A percentile compares a stretch with the other conserved stretches of the same genome.
phyloP scores from a whole-genome alignment of 1,140 invertebrate species.

The Subanguina moxae region DNA sequence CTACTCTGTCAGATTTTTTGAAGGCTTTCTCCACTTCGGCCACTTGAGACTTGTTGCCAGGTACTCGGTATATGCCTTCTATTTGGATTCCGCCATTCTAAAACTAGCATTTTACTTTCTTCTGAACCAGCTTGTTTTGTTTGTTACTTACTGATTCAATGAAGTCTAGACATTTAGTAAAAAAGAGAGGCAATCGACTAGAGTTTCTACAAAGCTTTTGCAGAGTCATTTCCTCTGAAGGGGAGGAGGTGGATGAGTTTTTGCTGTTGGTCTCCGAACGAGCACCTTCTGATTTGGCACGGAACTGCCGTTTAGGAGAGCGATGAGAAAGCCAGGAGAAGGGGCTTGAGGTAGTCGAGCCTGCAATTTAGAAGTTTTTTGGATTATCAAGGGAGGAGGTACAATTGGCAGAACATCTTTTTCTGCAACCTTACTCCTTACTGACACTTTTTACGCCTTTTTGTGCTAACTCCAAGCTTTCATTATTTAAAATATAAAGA shows the following conservation, averaged over 20 bases:
- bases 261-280: slow-evolving; percentile 64
- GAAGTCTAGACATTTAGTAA: slow-evolving; percentile 87
- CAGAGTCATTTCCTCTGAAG: slow-evolving; percentile 63
- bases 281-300: slow-evolving; percentile 67
- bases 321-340: slow-evolving; percentile 53
- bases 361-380: slow-evolving; percentile 9
- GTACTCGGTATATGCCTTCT: slow-evolving; percentile 89
- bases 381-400: too few relatives aligned
- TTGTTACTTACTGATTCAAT: slow-evolving; percentile 71
- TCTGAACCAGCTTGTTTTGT: too few relatives aligned
- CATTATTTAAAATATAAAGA: too few relatives aligned
- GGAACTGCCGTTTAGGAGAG: slow-evolving; percentile 59
- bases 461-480: too few relatives aligned
- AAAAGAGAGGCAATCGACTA: slow-evolving; percentile 77
- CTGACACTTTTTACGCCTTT: too few relatives aligned
- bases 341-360: slow-evolving; percentile 22
- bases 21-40: slow-evolving; percentile 84
- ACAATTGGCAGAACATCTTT: too few relatives aligned
- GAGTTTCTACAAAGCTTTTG: slow-evolving; percentile 69
- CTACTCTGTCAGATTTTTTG: slow-evolving; percentile 69
- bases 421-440: too few relatives aligned
- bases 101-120: not conserved
- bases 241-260: not conserved
- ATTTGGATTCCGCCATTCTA: slow-evolving; percentile 74
- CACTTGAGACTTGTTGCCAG: slow-evolving; percentile 87